Conservation (phyloP, 2,888 invertebrate genomes). For the Ligdia adustata region DNA sequence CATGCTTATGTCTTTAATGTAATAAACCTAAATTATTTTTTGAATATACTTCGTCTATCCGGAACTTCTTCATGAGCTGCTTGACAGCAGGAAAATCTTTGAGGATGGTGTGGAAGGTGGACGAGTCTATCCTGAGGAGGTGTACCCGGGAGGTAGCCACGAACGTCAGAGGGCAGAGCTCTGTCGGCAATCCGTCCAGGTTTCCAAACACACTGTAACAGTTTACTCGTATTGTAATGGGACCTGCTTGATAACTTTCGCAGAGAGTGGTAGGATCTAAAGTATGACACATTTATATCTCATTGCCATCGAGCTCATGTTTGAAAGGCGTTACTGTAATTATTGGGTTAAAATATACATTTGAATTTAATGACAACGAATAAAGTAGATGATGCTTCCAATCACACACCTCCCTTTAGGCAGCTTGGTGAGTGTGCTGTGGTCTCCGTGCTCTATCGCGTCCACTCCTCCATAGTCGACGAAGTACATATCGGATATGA, state of each 20-base stretch:
- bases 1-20: too few species aligned
- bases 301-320: too few species aligned
- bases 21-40: too few species aligned
- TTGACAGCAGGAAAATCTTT: conserved; percentile 57
- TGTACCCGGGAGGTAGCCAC: conserved; percentile 55
- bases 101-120: conserved; percentile 55
- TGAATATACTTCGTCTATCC: too few species aligned
- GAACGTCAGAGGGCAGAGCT: conserved; percentile 48
- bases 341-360: too few species aligned
- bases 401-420: conserved; percentile 54
- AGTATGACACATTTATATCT: too few species aligned
- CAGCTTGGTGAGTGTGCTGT: conserved; percentile 37
- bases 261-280: too few species aligned
- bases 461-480: conserved; percentile 61
- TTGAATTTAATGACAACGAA: too few species aligned
- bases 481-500: conserved; percentile 60
- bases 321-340: too few species aligned
- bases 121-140: conserved; percentile 59
- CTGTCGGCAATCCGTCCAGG: conserved; percentile 44
- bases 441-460: conserved; percentile 33
- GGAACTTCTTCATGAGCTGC: conserved; percentile 44
- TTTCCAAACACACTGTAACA: conserved; percentile 66
- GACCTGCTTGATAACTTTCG: too few species aligned
- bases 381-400: background rate
- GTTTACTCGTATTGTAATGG: too few species aligned